Evolutionary conservation across 2,797 vertebrate species (phyloP).

Genomic region (Psittacula derbiana): DNA sequence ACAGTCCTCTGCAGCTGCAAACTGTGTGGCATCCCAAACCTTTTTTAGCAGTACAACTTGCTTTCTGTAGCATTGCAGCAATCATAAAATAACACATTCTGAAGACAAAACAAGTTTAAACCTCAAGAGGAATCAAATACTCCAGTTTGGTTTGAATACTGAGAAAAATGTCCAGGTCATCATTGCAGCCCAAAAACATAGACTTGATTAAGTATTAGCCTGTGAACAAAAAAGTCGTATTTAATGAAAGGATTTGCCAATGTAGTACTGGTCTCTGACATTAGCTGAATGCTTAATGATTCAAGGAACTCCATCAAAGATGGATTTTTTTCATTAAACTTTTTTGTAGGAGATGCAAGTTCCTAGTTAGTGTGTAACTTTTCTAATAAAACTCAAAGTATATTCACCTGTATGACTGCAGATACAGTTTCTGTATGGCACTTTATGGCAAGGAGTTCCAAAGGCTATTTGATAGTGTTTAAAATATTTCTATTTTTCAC

Average conservation of each 20-base stretch:
- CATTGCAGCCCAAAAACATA: background rate
- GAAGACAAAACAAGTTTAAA: background rate
- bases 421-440: background rate
- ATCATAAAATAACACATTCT: background rate
- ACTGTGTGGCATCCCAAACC: background rate
- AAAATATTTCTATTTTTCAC: background rate
- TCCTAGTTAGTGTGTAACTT: background rate
- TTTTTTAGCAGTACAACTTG: background rate
- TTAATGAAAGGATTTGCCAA: background rate
- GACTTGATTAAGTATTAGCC: background rate
- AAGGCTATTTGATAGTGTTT: background rate
- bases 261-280: background rate
- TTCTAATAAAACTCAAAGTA: background rate
- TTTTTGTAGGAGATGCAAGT: background rate
- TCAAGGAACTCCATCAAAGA: background rate
- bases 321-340: background rate
- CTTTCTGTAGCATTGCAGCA: background rate
- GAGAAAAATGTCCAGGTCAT: background rate
- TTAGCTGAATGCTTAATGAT: background rate
- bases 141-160: background rate
- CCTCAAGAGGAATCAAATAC: background rate
- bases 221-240: background rate
- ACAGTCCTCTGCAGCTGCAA: background rate
- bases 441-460: background rate
- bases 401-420: background rate